phyloP scores from a whole-genome alignment of 2,797 vertebrate species.

The Acrossocheilus wenchowensis region DNA sequence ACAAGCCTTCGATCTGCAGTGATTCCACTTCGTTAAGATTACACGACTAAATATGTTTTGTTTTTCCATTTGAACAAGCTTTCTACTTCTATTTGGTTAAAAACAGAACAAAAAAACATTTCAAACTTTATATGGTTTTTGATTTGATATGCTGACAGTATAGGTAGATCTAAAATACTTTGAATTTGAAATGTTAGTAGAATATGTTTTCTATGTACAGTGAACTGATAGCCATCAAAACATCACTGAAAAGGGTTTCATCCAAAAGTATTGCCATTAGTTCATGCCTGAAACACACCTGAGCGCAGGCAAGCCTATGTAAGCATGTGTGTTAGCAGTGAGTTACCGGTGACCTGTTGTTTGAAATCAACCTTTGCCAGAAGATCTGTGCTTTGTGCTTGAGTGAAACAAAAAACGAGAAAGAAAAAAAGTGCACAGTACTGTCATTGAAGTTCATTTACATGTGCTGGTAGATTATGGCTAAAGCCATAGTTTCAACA shows the following conservation, averaged over 20 bases:
- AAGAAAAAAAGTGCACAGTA: slow-evolving; percentile 77
- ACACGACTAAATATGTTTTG: slow-evolving; percentile 74
- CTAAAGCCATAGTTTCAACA: slow-evolving; percentile 77
- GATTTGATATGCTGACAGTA: slow-evolving; percentile 59
- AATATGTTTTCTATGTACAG: slow-evolving; percentile 80
- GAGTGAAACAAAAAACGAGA: slow-evolving; percentile 52
- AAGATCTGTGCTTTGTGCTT: slow-evolving; percentile 62
- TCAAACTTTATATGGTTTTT: slow-evolving; percentile 56
- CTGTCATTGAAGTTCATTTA: slow-evolving; percentile 74
- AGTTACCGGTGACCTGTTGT: slow-evolving; percentile 41
- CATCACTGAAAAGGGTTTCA: slow-evolving; percentile 55
- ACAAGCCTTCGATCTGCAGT: slow-evolving; percentile 59
- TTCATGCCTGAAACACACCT: slow-evolving; percentile 71
- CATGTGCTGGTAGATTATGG: slow-evolving; percentile 85
- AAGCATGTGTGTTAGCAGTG: slow-evolving; percentile 36
- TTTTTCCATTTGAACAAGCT: slow-evolving; percentile 75
- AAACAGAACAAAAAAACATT: slow-evolving; percentile 68
- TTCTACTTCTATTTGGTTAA: slow-evolving; percentile 83
- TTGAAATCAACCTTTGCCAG: slow-evolving; percentile 44
- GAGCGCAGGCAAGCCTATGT: slow-evolving; percentile 58
- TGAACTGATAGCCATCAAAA: slow-evolving; percentile 61
- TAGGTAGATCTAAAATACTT: slow-evolving; percentile 65
- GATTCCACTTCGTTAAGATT: slow-evolving; percentile 57
- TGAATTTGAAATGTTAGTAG: slow-evolving; percentile 61
- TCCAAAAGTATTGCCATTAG: slow-evolving; percentile 79